Evolutionary conservation across 2,888 invertebrate species (phyloP).

Genomic region (Macrophya annulata): DNA sequence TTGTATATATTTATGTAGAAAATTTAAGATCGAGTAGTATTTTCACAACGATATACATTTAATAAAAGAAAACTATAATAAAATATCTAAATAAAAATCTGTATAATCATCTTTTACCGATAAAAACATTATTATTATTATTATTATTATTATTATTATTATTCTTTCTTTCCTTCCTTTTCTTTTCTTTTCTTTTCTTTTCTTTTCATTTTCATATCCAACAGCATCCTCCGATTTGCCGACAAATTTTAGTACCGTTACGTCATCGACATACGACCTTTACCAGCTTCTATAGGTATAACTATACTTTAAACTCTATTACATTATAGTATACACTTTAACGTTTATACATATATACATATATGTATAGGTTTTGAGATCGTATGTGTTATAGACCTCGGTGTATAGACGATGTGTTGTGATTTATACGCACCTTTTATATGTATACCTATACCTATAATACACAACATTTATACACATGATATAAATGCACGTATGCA

Average conservation of each 20-base stretch:
- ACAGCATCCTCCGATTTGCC: constrained; percentile 5
- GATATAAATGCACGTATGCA: not conserved
- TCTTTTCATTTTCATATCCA: not conserved
- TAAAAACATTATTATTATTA: too few relatives aligned
- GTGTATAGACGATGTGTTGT: not conserved
- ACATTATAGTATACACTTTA: not conserved
- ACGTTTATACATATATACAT: not conserved
- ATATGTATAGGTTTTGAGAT: not conserved
- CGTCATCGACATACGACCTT: constrained; percentile 34
- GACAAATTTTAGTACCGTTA: constrained; percentile 3
- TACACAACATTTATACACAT: not conserved
- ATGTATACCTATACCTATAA: not conserved
- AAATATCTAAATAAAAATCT: not conserved
- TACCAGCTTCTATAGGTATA: not conserved
- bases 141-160: too few relatives aligned
- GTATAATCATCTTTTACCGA: too few relatives aligned
- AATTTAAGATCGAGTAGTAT: too few relatives aligned
- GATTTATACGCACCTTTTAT: constrained; percentile 9
- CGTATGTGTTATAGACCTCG: too few relatives aligned
- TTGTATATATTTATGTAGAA: not conserved
- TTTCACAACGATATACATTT: too few relatives aligned
- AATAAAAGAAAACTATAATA: too few relatives aligned
- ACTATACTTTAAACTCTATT: not conserved
- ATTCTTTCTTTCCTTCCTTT: too few relatives aligned
- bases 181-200: not conserved